A percentile compares a stretch with the other conserved stretches of the same genome.
Conservation (phyloP, 1,140 invertebrate species). For the Papilio dardanus region DNA sequence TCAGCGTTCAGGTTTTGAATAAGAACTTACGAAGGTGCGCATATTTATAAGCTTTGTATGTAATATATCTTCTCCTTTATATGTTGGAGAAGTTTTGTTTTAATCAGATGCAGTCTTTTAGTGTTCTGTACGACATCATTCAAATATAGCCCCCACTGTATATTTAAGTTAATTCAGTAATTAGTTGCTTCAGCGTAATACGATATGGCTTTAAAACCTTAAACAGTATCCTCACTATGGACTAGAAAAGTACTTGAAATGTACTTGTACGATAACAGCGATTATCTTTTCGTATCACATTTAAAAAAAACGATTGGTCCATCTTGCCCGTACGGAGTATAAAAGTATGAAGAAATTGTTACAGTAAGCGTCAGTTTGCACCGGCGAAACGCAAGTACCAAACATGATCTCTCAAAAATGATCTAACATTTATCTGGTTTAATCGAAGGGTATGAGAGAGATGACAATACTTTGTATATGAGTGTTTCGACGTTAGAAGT, state of each 20-base stretch:
- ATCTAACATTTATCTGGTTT: too few species aligned
- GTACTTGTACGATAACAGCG: too few species aligned
- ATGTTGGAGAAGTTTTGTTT: constrained; percentile 21
- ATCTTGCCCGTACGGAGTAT: background rate
- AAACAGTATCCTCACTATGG: too few species aligned
- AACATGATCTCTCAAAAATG: background rate
- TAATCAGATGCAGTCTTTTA: background rate
- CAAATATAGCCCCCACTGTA: too few species aligned
- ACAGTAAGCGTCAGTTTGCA: too few species aligned
- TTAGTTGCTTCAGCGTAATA: too few species aligned
- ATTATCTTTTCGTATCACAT: too few species aligned
- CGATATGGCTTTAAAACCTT: too few species aligned
- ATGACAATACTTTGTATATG: background rate
- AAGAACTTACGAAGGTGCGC: constrained; percentile 56
- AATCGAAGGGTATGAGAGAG: background rate
- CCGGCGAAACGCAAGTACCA: background rate
- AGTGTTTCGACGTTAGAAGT: background rate
- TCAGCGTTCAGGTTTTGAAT: constrained; percentile 69
- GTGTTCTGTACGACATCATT: constrained; percentile 23
- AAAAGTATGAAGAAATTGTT: background rate
- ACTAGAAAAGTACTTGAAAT: too few species aligned
- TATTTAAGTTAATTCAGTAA: too few species aligned
- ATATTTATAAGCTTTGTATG: constrained; percentile 25
- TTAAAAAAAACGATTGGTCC: background rate
- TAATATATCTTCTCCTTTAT: constrained; percentile 25